A percentile compares a stretch with the other conserved stretches of the same genome.
Conservation (phyloP, 2,888 invertebrate species). For the Xanthorhoe designata region DNA sequence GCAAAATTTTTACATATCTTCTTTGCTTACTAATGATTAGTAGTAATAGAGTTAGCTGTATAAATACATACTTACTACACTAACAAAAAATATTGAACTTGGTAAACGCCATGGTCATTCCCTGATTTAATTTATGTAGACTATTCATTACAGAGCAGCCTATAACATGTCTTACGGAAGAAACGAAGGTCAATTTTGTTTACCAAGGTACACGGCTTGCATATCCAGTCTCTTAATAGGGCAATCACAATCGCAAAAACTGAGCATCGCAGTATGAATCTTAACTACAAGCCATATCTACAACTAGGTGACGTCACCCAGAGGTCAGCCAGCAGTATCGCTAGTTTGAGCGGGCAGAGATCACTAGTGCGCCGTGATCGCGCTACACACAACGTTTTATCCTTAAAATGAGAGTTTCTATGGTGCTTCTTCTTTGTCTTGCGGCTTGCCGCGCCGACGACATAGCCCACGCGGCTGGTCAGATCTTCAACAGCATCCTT, state of each 20-base stretch:
- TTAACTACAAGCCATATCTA: conserved; percentile 69
- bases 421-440: conserved; percentile 63
- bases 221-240: conserved; percentile 56
- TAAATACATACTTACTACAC: not conserved
- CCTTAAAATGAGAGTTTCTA: conserved; percentile 67
- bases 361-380: conserved; percentile 79
- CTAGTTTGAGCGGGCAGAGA: conserved; percentile 63
- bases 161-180: conserved; percentile 29
- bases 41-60: too few species aligned
- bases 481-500: conserved; percentile 77
- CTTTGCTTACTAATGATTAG: too few species aligned
- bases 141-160: conserved; percentile 26
- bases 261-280: conserved; percentile 69
- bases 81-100: not conserved
- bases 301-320: conserved; percentile 73
- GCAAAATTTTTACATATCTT: too few species aligned
- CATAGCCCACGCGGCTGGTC: conserved; percentile 74
- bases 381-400: conserved; percentile 68
- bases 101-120: conserved; percentile 23
- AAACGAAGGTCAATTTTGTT: conserved; percentile 65
- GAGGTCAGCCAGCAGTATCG: conserved; percentile 72
- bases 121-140: conserved; percentile 21
- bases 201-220: conserved; percentile 47
- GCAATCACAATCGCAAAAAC: conserved; percentile 68
- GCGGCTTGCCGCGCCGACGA: conserved; percentile 70